A percentile compares a stretch with the other conserved stretches of the same genome.
Conservation (phyloP, 92 coral and sea anemone genomes). For the Epizoanthus ramosus region DNA sequence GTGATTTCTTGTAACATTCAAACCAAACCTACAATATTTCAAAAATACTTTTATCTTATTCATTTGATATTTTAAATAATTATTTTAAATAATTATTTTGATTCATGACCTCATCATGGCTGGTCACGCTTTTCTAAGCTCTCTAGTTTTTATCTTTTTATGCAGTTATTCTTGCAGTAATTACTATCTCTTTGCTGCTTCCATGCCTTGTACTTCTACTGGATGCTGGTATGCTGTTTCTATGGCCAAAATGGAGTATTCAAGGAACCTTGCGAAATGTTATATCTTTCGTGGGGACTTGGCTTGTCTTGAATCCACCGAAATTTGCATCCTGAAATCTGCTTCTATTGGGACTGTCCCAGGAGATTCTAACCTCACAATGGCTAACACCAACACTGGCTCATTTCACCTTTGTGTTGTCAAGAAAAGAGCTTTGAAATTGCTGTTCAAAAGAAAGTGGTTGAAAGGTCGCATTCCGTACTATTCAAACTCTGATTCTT, state of each 20-base stretch:
- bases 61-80: too few relatives aligned
- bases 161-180: background rate
- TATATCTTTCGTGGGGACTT: background rate
- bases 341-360: background rate
- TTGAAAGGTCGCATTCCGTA: background rate
- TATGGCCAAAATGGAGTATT: background rate
- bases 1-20: too few relatives aligned
- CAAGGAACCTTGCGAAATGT: background rate
- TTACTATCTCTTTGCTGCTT: background rate
- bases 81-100: too few relatives aligned
- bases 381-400: background rate
- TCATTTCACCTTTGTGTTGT: background rate
- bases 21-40: too few relatives aligned
- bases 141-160: too few relatives aligned
- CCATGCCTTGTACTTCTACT: background rate
- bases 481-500: conserved; percentile 21
- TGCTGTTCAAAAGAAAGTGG: background rate
- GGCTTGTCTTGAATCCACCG: background rate
- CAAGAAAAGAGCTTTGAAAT: background rate
- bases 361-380: background rate
- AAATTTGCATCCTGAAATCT: background rate
- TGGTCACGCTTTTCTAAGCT: too few relatives aligned
- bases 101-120: background rate
- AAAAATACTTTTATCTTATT: too few relatives aligned
- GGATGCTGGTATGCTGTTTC: too few relatives aligned